Evolutionary conservation across 2,888 invertebrate species (phyloP).

Genomic region (Melieria picta): DNA sequence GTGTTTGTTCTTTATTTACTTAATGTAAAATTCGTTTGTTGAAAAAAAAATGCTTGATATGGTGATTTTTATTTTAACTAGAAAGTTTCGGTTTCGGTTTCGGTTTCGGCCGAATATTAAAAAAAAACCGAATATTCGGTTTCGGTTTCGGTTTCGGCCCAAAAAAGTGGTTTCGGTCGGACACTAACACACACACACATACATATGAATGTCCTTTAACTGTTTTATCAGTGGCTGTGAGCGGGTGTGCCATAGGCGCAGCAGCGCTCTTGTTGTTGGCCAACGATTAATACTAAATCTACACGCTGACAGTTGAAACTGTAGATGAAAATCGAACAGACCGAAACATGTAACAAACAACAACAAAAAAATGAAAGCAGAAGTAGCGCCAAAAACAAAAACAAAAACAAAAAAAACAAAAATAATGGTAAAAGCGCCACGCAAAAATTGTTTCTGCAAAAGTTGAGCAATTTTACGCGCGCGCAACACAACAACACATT

Average conservation of each 20-base stretch:
- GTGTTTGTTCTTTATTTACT: too few relatives aligned
- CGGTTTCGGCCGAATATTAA: too few relatives aligned
- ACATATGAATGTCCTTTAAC: not conserved
- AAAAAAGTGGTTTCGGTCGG: too few relatives aligned
- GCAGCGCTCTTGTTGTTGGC: too few relatives aligned
- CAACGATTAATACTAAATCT: conserved; percentile 1
- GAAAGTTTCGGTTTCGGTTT: too few relatives aligned
- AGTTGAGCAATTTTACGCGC: not conserved
- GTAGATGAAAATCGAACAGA: conserved; percentile 5
- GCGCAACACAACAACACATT: not conserved
- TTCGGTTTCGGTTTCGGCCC: too few relatives aligned
- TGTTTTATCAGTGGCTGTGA: not conserved
- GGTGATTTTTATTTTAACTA: too few relatives aligned
- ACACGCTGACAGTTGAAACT: not conserved
- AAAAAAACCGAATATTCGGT: too few relatives aligned
- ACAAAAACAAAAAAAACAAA: not conserved
- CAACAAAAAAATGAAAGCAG: not conserved
- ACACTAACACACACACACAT: not conserved
- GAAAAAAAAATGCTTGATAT: too few relatives aligned
- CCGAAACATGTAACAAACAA: not conserved
- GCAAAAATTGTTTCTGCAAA: not conserved
- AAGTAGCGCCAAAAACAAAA: not conserved
- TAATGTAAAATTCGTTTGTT: too few relatives aligned
- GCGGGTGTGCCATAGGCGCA: not conserved
- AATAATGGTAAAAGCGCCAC: not conserved